phyloP scores from a whole-genome alignment of 2,113 vertebrate species.

The Corythornis madagascariensis region DNA sequence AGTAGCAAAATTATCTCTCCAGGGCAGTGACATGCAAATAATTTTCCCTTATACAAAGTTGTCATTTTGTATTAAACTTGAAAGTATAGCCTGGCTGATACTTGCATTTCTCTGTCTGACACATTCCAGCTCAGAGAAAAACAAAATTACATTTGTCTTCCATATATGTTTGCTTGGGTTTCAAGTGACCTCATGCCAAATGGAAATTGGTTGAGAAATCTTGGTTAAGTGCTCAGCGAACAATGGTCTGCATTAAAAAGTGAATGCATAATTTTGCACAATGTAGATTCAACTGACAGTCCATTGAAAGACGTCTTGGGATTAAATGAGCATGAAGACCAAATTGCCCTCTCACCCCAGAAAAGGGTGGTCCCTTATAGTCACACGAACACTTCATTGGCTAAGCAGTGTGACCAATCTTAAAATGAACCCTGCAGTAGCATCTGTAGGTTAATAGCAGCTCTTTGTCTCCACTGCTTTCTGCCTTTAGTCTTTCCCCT shows the following conservation, averaged over 20 bases:
- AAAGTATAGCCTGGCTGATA: not conserved
- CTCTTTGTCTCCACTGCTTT: slow-evolving; percentile 79
- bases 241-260: slow-evolving; percentile 83
- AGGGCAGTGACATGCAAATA: not conserved
- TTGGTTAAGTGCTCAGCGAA: slow-evolving; percentile 78
- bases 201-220: slow-evolving; percentile 80
- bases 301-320: slow-evolving; percentile 79
- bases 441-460: slow-evolving; percentile 83
- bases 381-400: slow-evolving; percentile 78
- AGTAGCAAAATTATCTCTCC: slow-evolving; percentile 7
- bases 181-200: slow-evolving; percentile 77
- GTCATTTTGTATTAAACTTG: slow-evolving; percentile 1
- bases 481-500: slow-evolving; percentile 75
- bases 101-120: slow-evolving; percentile 10
- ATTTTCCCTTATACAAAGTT: not conserved
- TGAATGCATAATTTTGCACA: slow-evolving; percentile 85
- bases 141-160: slow-evolving; percentile 61
- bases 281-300: slow-evolving; percentile 81
- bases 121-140: slow-evolving; percentile 27
- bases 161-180: slow-evolving; percentile 74
- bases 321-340: slow-evolving; percentile 85
- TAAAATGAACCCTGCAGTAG: slow-evolving; percentile 75
- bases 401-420: slow-evolving; percentile 82
- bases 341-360: slow-evolving; percentile 82
- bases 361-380: slow-evolving; percentile 81